phyloP scores from a whole-genome alignment of 2,888 invertebrate genomes.

The Callinectes sapidus region DNA sequence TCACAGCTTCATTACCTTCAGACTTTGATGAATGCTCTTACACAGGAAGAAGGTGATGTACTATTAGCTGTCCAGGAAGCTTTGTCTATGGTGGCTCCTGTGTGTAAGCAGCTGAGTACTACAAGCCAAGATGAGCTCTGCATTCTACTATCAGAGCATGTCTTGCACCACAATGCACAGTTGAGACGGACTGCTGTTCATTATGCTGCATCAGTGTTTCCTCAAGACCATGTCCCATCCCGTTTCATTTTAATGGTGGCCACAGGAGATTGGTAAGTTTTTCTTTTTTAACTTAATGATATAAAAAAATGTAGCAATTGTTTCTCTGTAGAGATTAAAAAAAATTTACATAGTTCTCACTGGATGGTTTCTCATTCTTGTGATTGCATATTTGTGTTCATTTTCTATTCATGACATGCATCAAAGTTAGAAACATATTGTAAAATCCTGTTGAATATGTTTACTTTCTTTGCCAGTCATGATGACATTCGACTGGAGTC shows the following conservation, averaged over 20 bases:
- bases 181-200: conserved; percentile 89
- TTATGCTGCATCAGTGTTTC: conserved; percentile 88
- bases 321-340: not conserved
- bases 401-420: not conserved
- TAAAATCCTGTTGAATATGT: not conserved
- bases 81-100: conserved; percentile 77
- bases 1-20: conserved; percentile 76
- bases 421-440: not conserved
- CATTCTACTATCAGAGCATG: conserved; percentile 84
- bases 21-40: conserved; percentile 81
- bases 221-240: conserved; percentile 87
- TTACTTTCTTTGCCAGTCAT: conserved; percentile 79
- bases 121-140: conserved; percentile 78
- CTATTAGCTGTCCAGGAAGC: conserved; percentile 77
- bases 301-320: not conserved
- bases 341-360: not conserved
- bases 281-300: not conserved
- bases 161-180: conserved; percentile 86
- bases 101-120: conserved; percentile 75
- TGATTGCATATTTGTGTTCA: not conserved
- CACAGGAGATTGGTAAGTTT: conserved; percentile 85
- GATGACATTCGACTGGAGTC: conserved; percentile 87
- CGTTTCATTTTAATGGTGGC: conserved; percentile 88
- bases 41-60: conserved; percentile 74
- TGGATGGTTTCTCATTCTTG: not conserved